Base-by-base conservation (phyloP, 2,888 invertebrate genomes). In the Ichneumoninae sp. region DNA sequence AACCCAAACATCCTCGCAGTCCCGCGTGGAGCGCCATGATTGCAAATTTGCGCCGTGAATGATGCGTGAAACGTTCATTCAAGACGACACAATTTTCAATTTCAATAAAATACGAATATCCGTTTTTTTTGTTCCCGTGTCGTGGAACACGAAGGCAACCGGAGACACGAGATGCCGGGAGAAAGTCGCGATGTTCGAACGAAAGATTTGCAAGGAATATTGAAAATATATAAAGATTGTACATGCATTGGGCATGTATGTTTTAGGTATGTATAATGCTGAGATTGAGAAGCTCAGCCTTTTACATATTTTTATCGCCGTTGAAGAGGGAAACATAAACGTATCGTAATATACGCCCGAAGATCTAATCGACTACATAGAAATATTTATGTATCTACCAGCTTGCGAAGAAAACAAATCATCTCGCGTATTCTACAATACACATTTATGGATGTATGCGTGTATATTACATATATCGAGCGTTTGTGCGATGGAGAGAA, bases 281-380 rank as follows among this genome's bases (percentile, higher is more conserved):
- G 82, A 71, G 71, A 66, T 40, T 22, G 63, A 82, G 13, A 75
- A 81, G 86, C 78, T 88, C 88, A 86, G 88, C 85, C 85, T 88
- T 89, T 87, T 88, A 86, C 89, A 89, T 88, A 88, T 88, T 88
- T 85, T 89, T 86, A 88, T 88, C 85, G 85, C 76, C 83, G 87
- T 78, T 85, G 83, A 81, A 85, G 79, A 66, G 57, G 52, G 44
- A 80, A 68, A 81, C 83, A 87, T 69, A 85, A 74, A 86, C 86
- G 85, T 87, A 85, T 84, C 83, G 85, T 88, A 88, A n/a, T 87
- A 88, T 60, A 30, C 86, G 86, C 83, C 85, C 84, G 65, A 83
- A 86, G 83, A 86, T 69, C 76, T 82, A 47, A 36, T 80, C 19
- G 19, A 82, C 83, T 88, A 86, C 87, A 85, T 87, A 87, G 82